phyloP scores from a whole-genome alignment of 1,140 invertebrate species.

The Orius laevigatus region DNA sequence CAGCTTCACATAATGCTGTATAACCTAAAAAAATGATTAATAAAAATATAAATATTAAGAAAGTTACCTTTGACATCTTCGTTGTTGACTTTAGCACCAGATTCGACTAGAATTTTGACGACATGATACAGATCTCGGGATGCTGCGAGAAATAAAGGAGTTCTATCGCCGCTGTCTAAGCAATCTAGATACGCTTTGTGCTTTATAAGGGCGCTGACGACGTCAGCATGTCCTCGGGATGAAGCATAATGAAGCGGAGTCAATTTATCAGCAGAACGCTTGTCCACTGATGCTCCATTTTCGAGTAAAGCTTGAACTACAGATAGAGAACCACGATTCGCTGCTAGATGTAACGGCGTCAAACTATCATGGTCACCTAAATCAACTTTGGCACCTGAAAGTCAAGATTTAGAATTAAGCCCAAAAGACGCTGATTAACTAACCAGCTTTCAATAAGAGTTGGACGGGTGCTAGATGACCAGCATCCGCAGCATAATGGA shows the following conservation, averaged over 20 bases:
- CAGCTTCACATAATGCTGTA: slow-evolving; percentile 36
- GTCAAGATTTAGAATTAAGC: not conserved
- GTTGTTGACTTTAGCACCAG: slow-evolving; percentile 37
- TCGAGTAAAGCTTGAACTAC: slow-evolving; percentile 23
- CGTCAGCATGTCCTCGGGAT: slow-evolving; percentile 24
- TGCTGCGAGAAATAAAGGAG: slow-evolving; percentile 36
- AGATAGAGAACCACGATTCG: slow-evolving; percentile 25
- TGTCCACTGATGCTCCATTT: slow-evolving; percentile 23
- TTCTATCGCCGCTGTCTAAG: slow-evolving; percentile 36
- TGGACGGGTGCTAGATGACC: slow-evolving; percentile 34
- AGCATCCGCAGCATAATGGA: slow-evolving; percentile 41
- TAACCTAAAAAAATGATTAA: slow-evolving; percentile 24
- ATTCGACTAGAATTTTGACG: slow-evolving; percentile 30
- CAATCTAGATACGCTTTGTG: slow-evolving; percentile 38
- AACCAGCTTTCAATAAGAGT: slow-evolving; percentile 26
- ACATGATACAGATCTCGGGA: slow-evolving; percentile 29
- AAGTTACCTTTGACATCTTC: slow-evolving; percentile 34
- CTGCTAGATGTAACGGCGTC: slow-evolving; percentile 30
- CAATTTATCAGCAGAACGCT: slow-evolving; percentile 25
- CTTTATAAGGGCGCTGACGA: slow-evolving; percentile 32
- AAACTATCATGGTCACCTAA: slow-evolving; percentile 24
- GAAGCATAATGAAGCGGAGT: slow-evolving; percentile 29
- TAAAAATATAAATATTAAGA: not conserved
- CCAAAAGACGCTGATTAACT: slow-evolving; percentile 5
- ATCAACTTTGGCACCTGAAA: slow-evolving; percentile 20